These are phyloP conservation scores for Diarsia brunnea DNA, from an alignment of 2,888 invertebrate species.

Conservation along the genomic window DNA sequence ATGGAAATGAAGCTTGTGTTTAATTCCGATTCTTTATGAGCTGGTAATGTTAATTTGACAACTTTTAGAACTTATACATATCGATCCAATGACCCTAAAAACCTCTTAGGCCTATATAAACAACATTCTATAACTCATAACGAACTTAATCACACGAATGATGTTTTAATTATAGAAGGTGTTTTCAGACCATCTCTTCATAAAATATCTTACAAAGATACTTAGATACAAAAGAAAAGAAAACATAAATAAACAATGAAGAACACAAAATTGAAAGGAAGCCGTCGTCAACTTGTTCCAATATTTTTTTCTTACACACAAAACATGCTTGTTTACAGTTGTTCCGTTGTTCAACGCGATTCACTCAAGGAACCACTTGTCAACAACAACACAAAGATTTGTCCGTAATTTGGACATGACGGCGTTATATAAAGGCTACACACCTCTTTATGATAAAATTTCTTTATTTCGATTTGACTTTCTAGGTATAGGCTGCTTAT, in stretches of 20 bases:
- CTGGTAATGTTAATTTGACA: neutral
- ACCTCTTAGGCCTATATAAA: neutral
- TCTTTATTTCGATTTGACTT: neutral
- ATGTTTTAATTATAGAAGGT: conserved; percentile 36
- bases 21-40: neutral
- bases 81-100: neutral
- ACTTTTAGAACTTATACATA: neutral
- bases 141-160: conserved; percentile 8
- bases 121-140: neutral
- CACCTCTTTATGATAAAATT: conserved; percentile 21
- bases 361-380: conserved; percentile 51
- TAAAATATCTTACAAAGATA: conserved; percentile 32
- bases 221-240: conserved; percentile 27
- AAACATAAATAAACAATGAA: conserved; percentile 41
- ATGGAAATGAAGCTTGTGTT: neutral
- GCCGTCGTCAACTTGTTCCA: conserved; percentile 51
- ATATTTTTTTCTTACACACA: conserved; percentile 50
- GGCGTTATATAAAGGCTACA: conserved; percentile 5
- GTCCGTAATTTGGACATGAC: conserved; percentile 33
- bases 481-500: neutral
- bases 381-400: conserved; percentile 37
- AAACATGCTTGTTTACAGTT: conserved; percentile 57
- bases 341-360: conserved; percentile 41
- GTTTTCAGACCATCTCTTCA: conserved; percentile 1
- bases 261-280: conserved; percentile 52